phyloP scores from a whole-genome alignment of 2,797 vertebrate species.

The Lepilemur ruficaudatus region DNA sequence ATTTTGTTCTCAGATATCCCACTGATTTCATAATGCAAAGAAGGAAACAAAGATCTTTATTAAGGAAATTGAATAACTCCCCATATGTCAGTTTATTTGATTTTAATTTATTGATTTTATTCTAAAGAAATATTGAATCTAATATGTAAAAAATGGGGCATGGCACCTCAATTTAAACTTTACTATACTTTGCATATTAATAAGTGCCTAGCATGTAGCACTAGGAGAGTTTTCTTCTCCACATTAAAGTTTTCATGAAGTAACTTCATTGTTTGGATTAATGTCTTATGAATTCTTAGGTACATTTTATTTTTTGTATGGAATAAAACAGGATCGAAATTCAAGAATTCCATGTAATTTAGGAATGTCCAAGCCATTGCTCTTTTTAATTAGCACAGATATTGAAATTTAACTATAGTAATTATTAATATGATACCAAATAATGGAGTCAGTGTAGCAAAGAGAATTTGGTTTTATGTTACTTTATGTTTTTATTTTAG shows the following conservation, averaged over 20 bases:
- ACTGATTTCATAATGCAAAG: not conserved
- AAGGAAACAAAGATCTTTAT: not conserved
- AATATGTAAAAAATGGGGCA: not conserved
- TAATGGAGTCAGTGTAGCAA: not conserved
- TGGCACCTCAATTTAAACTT: not conserved
- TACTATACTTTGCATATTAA: not conserved
- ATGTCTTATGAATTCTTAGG: not conserved
- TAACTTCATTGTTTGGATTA: not conserved
- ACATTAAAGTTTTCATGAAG: not conserved
- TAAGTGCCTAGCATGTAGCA: not conserved
- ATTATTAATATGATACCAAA: not conserved
- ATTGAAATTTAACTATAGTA: not conserved
- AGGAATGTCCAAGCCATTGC: not conserved
- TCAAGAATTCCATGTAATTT: not conserved
- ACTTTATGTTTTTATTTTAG: slow-evolving; percentile 83
- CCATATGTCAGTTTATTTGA: not conserved
- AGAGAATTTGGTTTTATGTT: not conserved
- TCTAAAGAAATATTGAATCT: not conserved
- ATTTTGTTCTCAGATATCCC: not conserved
- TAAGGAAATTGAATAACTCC: not conserved
- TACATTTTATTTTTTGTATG: slow-evolving; percentile 9
- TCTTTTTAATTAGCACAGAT: not conserved
- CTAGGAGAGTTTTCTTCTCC: not conserved
- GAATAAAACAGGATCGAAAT: not conserved
- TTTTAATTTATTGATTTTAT: not conserved